These are phyloP conservation scores for Drosophila insularis DNA, from an alignment of 1,140 invertebrate species.

Conservation along the genomic window DNA sequence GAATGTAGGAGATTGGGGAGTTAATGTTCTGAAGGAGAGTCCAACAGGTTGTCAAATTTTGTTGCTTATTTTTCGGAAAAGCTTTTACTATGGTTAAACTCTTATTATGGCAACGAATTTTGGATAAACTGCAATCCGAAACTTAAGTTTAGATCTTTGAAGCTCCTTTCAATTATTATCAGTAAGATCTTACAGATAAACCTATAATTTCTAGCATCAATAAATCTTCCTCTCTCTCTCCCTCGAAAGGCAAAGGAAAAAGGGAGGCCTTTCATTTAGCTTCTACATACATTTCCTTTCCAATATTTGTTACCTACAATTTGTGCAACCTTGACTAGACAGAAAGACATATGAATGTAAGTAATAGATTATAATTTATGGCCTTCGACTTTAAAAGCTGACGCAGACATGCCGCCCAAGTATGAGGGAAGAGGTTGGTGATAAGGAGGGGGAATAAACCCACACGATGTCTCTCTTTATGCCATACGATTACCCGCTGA, in stretches of 20 bases:
- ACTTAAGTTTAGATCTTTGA: not conserved
- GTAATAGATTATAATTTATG: constrained; percentile 11
- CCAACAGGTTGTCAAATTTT: constrained; percentile 49
- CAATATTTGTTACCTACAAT: not conserved
- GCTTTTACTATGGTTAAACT: constrained; percentile 6
- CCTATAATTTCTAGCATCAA: too few relatives aligned
- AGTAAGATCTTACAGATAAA: too few relatives aligned
- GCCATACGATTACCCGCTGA: constrained; percentile 30
- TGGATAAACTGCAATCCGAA: not conserved
- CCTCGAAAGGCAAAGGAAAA: not conserved
- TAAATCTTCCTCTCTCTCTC: too few relatives aligned
- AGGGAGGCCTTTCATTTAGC: not conserved
- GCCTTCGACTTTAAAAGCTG: constrained; percentile 10
- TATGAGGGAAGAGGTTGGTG: not conserved
- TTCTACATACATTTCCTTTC: not conserved
- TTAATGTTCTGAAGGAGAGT: constrained; percentile 16
- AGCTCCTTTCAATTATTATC: too few relatives aligned
- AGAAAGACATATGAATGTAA: not conserved
- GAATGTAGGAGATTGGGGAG: not conserved
- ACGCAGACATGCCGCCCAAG: constrained; percentile 3
- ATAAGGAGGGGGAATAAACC: constrained; percentile 8
- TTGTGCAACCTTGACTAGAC: constrained; percentile 2
- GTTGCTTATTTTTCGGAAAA: constrained; percentile 26
- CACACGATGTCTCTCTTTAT: constrained; percentile 29
- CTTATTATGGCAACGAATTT: not conserved